Percentiles rank a stretch among this genome's conserved stretches.
Evolutionary conservation across 2,797 vertebrate species (phyloP).

Genomic region (Peromyscus attwateri): DNA sequence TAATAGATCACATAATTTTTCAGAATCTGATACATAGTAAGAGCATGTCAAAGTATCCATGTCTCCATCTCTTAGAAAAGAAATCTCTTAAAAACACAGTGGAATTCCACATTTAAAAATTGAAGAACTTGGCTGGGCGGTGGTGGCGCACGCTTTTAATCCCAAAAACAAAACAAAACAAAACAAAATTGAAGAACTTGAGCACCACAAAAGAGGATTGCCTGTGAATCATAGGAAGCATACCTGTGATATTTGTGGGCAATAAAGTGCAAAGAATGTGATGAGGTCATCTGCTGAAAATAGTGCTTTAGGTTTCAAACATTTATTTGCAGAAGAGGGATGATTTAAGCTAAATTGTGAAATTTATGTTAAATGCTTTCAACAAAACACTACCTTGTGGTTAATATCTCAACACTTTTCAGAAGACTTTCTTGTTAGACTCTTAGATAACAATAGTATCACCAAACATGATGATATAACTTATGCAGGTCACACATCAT

Average conservation of each 20-base stretch:
- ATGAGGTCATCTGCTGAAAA: slow-evolving; percentile 62
- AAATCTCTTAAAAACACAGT: slow-evolving; percentile 36
- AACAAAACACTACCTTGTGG: slow-evolving; percentile 6
- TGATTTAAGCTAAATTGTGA: slow-evolving; percentile 45
- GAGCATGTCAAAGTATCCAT: background rate
- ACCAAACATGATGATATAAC: background rate
- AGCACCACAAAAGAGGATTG: background rate
- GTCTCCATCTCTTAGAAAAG: background rate
- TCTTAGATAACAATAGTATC: slow-evolving; percentile 2
- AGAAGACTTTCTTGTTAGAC: slow-evolving; percentile 40
- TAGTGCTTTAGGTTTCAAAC: slow-evolving; percentile 65
- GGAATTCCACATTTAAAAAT: slow-evolving; percentile 50
- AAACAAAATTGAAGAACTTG: slow-evolving; percentile 30
- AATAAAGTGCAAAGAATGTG: slow-evolving; percentile 47
- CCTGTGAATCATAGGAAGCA: slow-evolving; percentile 56
- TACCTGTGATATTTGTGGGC: slow-evolving; percentile 60
- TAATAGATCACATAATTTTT: slow-evolving; percentile 5
- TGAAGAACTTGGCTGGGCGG: background rate
- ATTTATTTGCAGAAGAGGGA: background rate
- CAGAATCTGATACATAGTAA: slow-evolving; percentile 33
- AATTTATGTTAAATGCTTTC: slow-evolving; percentile 65
- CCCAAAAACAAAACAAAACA: too few relatives aligned
- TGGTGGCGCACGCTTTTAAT: too few relatives aligned
- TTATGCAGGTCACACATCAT: background rate
- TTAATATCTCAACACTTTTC: slow-evolving; percentile 46